Evolutionary conservation across 2,888 invertebrate species (phyloP).

Genomic region (Trisateles emortualis): DNA sequence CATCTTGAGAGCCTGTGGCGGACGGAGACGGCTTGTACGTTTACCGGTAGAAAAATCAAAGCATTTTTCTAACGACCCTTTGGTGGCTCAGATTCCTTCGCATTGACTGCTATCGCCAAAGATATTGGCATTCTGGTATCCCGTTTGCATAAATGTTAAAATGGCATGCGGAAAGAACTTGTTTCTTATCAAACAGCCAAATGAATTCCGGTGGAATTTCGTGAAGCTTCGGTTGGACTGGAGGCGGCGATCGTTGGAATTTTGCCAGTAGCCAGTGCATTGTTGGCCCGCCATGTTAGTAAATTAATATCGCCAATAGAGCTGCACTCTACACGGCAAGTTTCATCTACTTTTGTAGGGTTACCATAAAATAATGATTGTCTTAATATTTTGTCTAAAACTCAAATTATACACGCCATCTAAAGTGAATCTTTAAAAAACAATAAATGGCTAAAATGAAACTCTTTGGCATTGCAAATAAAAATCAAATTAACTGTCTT

Average conservation of each 20-base stretch:
- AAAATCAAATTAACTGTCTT: too few relatives aligned
- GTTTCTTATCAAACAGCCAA: slow-evolving; percentile 64
- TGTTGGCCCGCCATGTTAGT: slow-evolving; percentile 73
- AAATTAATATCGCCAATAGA: slow-evolving; percentile 79
- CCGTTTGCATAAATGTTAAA: slow-evolving; percentile 46
- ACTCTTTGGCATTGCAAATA: too few relatives aligned
- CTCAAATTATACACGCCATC: too few relatives aligned
- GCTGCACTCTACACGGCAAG: slow-evolving; percentile 59
- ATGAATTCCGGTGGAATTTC: slow-evolving; percentile 64
- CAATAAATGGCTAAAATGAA: too few relatives aligned
- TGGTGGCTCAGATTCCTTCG: slow-evolving; percentile 14
- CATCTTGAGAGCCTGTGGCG: background rate
- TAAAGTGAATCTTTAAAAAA: too few relatives aligned
- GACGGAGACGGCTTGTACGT: background rate
- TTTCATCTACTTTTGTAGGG: slow-evolving; percentile 42
- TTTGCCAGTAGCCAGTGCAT: slow-evolving; percentile 74
- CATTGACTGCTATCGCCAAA: slow-evolving; percentile 4
- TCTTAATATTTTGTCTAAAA: too few relatives aligned
- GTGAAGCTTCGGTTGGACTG: slow-evolving; percentile 46
- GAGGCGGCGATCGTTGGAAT: slow-evolving; percentile 66
- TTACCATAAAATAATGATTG: slow-evolving; percentile 1
- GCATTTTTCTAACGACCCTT: slow-evolving; percentile 38
- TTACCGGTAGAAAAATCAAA: slow-evolving; percentile 26
- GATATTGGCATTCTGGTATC: slow-evolving; percentile 41
- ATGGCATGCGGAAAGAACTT: slow-evolving; percentile 45